phyloP scores from a whole-genome alignment of 2,113 vertebrate species.

The Egretta garzetta region DNA sequence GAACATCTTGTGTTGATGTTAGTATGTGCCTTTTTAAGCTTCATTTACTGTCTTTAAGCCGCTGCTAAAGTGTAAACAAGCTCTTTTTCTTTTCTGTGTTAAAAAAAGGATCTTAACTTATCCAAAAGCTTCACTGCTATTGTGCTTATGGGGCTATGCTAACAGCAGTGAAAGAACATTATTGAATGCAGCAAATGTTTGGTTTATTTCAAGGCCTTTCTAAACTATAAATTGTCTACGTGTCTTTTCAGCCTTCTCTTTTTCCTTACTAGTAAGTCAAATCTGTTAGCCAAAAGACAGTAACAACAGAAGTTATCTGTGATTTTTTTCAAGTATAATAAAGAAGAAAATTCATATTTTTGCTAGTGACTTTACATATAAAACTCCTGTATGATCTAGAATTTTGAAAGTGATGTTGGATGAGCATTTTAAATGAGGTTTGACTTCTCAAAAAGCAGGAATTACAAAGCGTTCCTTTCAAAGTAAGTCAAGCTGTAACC shows the following conservation, averaged over 20 bases:
- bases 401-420: background rate
- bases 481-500: background rate
- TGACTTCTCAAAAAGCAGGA: background rate
- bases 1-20: slow-evolving; percentile 42
- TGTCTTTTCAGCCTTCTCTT: background rate
- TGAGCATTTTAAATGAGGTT: background rate
- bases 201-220: slow-evolving; percentile 13
- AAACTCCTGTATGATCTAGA: background rate
- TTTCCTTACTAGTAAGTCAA: background rate
- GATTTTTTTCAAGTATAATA: background rate
- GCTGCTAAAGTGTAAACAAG: slow-evolving; percentile 52
- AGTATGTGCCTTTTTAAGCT: slow-evolving; percentile 9
- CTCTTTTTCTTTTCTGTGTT: slow-evolving; percentile 16
- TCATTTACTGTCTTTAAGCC: slow-evolving; percentile 50
- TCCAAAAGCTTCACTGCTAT: background rate
- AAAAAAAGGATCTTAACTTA: background rate
- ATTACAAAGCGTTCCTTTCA: background rate
- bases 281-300: background rate
- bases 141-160: background rate
- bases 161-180: background rate
- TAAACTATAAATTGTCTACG: background rate
- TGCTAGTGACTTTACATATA: background rate
- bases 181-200: background rate
- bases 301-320: background rate
- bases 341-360: background rate